Conservation (phyloP, 2,113 vertebrate species). For the Bagarius yarrelli region DNA sequence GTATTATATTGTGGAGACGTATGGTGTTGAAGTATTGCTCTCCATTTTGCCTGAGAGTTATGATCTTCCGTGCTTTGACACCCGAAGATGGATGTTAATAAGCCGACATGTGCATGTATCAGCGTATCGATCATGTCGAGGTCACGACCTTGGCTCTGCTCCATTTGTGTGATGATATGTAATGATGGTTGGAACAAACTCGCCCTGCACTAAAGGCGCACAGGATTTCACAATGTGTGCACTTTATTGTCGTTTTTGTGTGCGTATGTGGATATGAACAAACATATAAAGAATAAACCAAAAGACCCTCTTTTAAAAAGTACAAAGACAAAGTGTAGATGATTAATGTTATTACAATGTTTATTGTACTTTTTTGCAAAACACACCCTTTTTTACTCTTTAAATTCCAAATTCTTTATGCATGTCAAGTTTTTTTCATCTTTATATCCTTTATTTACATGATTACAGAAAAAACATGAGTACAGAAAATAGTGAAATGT, state of each 20-base stretch:
- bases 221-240: neutral
- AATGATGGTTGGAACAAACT: slow-evolving; percentile 57
- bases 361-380: too few relatives aligned
- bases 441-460: too few relatives aligned
- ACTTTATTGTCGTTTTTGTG: neutral
- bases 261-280: neutral
- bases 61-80: slow-evolving; percentile 20
- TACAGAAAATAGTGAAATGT: too few relatives aligned
- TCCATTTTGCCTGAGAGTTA: slow-evolving; percentile 14
- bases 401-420: too few relatives aligned
- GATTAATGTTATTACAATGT: too few relatives aligned
- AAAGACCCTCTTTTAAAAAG: too few relatives aligned
- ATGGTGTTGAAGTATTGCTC: neutral
- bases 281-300: too few relatives aligned
- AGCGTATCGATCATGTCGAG: slow-evolving; percentile 60
- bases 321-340: too few relatives aligned
- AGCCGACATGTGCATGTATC: slow-evolving; percentile 38
- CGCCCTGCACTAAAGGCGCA: slow-evolving; percentile 12
- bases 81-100: slow-evolving; percentile 37
- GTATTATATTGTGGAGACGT: neutral
- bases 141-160: slow-evolving; percentile 56
- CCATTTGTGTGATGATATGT: slow-evolving; percentile 61
- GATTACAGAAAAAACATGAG: too few relatives aligned
- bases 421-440: too few relatives aligned
- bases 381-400: too few relatives aligned